Conservation (phyloP, 2,888 invertebrate species). For the Eupithecia exiguata region DNA sequence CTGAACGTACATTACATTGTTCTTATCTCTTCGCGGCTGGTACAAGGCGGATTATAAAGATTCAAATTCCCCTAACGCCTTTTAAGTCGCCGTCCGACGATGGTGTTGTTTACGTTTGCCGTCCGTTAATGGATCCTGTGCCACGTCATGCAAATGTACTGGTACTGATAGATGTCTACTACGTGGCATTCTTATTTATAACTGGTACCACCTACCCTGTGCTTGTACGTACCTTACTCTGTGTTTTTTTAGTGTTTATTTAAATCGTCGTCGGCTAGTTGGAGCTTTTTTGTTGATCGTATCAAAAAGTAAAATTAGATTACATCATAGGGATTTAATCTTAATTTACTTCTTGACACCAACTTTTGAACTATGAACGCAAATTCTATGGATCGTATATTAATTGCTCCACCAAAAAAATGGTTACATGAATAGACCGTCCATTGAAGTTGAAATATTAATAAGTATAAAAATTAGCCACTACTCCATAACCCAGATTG, state of each 20-base stretch:
- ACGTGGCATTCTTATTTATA: slow-evolving; percentile 42
- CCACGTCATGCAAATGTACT: slow-evolving; percentile 55
- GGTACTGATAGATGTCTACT: slow-evolving; percentile 54
- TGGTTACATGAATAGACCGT: not conserved
- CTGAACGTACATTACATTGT: slow-evolving; percentile 47
- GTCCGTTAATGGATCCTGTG: slow-evolving; percentile 67
- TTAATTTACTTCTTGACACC: not conserved
- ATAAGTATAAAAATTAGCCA: not conserved
- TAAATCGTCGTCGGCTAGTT: not conserved
- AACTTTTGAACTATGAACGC: not conserved
- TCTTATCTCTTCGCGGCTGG: slow-evolving; percentile 47
- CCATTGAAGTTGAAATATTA: not conserved
- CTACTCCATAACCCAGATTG: not conserved
- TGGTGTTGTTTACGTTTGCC: slow-evolving; percentile 64
- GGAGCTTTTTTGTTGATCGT: not conserved
- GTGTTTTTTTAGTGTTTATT: not conserved
- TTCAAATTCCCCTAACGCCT: slow-evolving; percentile 60
- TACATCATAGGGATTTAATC: not conserved
- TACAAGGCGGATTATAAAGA: slow-evolving; percentile 54
- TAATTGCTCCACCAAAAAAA: not conserved
- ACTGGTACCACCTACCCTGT: slow-evolving; percentile 20
- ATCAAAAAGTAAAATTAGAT: slow-evolving; percentile 1
- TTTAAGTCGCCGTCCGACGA: slow-evolving; percentile 67
- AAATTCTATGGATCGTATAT: not conserved
- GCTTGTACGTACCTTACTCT: not conserved